Conservation (phyloP, 1,140 invertebrate genomes). For the Drosophila setifemur region DNA sequence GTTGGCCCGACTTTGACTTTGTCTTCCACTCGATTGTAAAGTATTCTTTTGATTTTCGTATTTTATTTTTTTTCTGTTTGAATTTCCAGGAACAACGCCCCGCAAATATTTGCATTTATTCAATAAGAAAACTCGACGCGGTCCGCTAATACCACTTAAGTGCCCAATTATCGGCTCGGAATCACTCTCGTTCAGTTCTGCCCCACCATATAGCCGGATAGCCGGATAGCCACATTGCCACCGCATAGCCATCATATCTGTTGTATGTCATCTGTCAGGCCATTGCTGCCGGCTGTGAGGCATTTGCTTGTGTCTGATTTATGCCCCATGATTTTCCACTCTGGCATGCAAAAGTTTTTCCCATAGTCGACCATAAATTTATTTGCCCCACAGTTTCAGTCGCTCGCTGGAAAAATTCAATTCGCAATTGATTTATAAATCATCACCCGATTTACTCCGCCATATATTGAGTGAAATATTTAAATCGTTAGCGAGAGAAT, state of each 20-base stretch:
- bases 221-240: conserved; percentile 14
- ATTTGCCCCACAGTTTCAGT: conserved; percentile 57
- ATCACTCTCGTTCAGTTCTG: conserved; percentile 6
- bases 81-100: conserved; percentile 63
- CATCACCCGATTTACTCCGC: conserved; percentile 61
- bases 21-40: conserved; percentile 3
- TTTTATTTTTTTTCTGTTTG: conserved; percentile 13
- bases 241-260: conserved; percentile 63
- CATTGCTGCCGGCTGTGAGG: conserved; percentile 62
- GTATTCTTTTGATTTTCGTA: conserved; percentile 5
- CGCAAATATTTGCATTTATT: conserved; percentile 71
- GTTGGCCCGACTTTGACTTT: conserved; percentile 49
- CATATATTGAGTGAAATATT: conserved; percentile 32
- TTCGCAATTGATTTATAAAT: conserved; percentile 75
- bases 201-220: conserved; percentile 14
- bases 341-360: conserved; percentile 71
- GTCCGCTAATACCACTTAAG: conserved; percentile 74
- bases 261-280: conserved; percentile 74
- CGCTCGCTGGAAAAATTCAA: conserved; percentile 65
- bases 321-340: conserved; percentile 79
- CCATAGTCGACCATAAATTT: conserved; percentile 61
- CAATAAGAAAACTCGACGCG: conserved; percentile 32
- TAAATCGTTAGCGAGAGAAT: conserved; percentile 37
- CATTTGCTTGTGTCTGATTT: conserved; percentile 59
- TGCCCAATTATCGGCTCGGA: conserved; percentile 69